Percentiles rank a stretch among this genome's conserved stretches.
Evolutionary conservation across 2,113 vertebrate species (phyloP).

Genomic region (Notarius quadriscutis): DNA sequence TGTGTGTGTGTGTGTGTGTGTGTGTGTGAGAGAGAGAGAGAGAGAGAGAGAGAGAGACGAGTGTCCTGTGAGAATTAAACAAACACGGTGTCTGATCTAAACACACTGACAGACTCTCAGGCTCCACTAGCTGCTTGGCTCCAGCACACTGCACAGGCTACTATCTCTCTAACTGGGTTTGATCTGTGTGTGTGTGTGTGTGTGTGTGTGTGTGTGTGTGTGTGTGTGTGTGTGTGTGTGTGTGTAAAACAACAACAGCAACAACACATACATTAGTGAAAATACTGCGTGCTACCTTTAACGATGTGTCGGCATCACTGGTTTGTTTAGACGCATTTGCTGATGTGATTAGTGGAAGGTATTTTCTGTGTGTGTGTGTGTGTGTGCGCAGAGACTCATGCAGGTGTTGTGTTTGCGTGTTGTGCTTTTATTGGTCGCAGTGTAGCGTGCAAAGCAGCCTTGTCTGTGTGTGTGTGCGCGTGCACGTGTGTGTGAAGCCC

Average conservation of each 20-base stretch:
- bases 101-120: constrained; percentile 43
- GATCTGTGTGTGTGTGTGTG: constrained; percentile 25
- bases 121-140: not conserved
- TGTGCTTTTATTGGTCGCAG: constrained; percentile 20
- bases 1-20: too few species aligned
- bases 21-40: not conserved
- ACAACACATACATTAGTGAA: not conserved
- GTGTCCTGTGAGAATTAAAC: constrained; percentile 21
- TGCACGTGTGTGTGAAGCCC: constrained; percentile 64
- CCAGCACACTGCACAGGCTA: not conserved
- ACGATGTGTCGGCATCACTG: not conserved
- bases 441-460: constrained; percentile 43
- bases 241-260: not conserved
- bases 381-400: not conserved
- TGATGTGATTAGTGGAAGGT: not conserved
- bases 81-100: constrained; percentile 27
- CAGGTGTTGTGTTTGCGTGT: constrained; percentile 30
- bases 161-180: not conserved
- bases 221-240: constrained; percentile 2
- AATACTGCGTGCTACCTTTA: not conserved
- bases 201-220: constrained; percentile 16
- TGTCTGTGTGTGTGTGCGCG: constrained; percentile 6
- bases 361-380: constrained; percentile 3
- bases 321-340: not conserved
- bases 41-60: constrained; percentile 6